Base-by-base conservation (phyloP, 2,797 vertebrate species). In the Lithobates sylvaticus region DNA sequence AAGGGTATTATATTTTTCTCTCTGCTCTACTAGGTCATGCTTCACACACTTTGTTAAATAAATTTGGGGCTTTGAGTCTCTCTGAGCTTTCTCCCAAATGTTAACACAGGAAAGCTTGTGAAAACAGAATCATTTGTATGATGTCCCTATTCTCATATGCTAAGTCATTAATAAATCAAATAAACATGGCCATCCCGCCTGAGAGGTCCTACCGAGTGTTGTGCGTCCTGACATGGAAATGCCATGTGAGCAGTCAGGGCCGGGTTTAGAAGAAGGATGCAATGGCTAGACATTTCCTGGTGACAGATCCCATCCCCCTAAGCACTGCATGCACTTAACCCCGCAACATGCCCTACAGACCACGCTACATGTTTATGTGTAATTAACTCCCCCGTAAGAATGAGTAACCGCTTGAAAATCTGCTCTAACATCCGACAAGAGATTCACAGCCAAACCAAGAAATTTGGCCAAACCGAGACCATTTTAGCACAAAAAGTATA, bases 101-200 rank as follows among this genome's bases (percentile, higher is more conserved):
- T 81, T 86, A 86, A 86, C 84, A 86, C 77, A 81, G 69, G 64
- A 75, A 86, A 85, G 65, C 58, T 81, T 32, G 70, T 72, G 71
- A 39, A 79, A 85, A 85, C 76, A 72, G 78, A 84, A 79, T 79
- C 73, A 74, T 73, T 79, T 73, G 84, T 74, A 79, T 73, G 54
- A 78, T 79, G 69, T 72, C 76, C 54, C 44, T 68, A 15, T 71
- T 78, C 76, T 78, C 76, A 73, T 54, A 67, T 79, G 44, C 74
- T 9, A 50, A 85, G 68, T 79, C 58, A 65, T 85, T 85, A 85
- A 85, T 79, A 79, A 79, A 47, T 67, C 70, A 85, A 79, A 85
- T 85, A 85, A 85, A 85, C 84, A 85, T 21, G 58, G 23, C 76
- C 21, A 72, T 73, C 58, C 58, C 29, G 83, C 10, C 26, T 21